Percentiles rank a stretch among this genome's conserved stretches.
These are phyloP conservation scores for Heliconius hortense DNA, from an alignment of 2,888 invertebrate species.

Conservation along the genomic window DNA sequence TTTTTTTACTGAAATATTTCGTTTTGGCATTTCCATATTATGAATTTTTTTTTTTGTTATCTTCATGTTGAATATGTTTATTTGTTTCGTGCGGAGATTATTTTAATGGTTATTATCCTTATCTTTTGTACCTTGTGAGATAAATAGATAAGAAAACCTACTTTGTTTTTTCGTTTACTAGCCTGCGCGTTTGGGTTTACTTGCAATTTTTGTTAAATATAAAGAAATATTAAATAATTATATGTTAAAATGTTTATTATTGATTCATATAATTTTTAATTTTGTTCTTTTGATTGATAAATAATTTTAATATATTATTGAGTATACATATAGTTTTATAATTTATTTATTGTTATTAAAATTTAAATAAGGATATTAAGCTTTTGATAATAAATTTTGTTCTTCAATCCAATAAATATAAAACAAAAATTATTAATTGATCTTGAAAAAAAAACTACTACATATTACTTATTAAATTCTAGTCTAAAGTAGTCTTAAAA, in stretches of 20 bases:
- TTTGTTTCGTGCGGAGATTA: conserved; percentile 10
- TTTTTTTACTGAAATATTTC: background rate
- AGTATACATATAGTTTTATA: too few relatives aligned
- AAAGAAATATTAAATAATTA: background rate
- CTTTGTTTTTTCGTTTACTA: background rate
- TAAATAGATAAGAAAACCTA: conserved; percentile 4
- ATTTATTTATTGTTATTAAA: too few relatives aligned
- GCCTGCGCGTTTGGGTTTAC: background rate
- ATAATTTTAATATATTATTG: too few relatives aligned
- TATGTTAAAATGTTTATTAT: background rate
- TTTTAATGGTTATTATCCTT: conserved; percentile 13
- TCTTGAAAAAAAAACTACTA: background rate
- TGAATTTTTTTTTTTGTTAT: conserved; percentile 11
- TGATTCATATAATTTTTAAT: background rate
- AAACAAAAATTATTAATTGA: too few relatives aligned
- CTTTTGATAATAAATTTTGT: too few relatives aligned
- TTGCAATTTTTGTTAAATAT: background rate
- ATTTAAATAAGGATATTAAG: too few relatives aligned
- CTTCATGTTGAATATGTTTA: background rate
- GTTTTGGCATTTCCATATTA: background rate
- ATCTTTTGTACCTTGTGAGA: conserved; percentile 5
- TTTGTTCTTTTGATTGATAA: too few relatives aligned
- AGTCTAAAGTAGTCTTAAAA: background rate
- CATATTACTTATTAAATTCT: background rate
- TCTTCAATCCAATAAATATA: too few relatives aligned